Conservation (phyloP, 2,797 vertebrate species). For the Yasuhikotakia modesta region DNA sequence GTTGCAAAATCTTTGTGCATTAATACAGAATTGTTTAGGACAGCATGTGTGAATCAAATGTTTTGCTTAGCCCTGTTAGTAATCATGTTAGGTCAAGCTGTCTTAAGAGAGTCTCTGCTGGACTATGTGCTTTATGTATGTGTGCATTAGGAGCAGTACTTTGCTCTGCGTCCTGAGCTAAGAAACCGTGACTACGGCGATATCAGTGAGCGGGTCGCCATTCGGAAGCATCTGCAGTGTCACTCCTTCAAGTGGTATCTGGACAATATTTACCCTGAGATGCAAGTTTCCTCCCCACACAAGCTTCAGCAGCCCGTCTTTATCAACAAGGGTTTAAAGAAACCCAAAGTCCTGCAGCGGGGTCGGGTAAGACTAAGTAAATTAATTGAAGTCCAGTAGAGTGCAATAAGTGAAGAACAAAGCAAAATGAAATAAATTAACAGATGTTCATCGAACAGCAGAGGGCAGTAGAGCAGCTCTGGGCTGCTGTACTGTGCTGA, state of each 20-base stretch:
- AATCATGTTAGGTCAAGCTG: neutral
- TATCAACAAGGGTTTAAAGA: constrained; percentile 83
- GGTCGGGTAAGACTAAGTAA: constrained; percentile 82
- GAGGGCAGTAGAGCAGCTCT: constrained; percentile 52
- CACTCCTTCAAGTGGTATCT: constrained; percentile 92
- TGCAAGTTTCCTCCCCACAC: constrained; percentile 84
- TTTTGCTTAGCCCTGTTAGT: no score
- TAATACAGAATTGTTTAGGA: no score
- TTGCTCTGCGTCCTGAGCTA: constrained; percentile 89
- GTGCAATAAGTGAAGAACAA: neutral
- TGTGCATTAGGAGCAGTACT: constrained; percentile 87
- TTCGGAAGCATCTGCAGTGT: constrained; percentile 85
- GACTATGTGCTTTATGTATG: constrained; percentile 25
- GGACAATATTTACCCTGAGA: constrained; percentile 93
- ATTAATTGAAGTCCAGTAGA: neutral
- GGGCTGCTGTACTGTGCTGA: neutral
- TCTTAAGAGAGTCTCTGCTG: neutral
- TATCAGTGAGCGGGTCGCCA: constrained; percentile 82
- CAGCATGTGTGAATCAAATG: no score
- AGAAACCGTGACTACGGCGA: constrained; percentile 85
- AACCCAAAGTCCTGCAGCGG: constrained; percentile 86
- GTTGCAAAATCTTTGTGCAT: no score
- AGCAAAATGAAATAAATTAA: neutral
- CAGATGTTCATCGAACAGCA: constrained; percentile 24
- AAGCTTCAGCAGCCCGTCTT: constrained; percentile 84